phyloP scores from a whole-genome alignment of 2,113 vertebrate species.

The Hypomesus transpacificus region DNA sequence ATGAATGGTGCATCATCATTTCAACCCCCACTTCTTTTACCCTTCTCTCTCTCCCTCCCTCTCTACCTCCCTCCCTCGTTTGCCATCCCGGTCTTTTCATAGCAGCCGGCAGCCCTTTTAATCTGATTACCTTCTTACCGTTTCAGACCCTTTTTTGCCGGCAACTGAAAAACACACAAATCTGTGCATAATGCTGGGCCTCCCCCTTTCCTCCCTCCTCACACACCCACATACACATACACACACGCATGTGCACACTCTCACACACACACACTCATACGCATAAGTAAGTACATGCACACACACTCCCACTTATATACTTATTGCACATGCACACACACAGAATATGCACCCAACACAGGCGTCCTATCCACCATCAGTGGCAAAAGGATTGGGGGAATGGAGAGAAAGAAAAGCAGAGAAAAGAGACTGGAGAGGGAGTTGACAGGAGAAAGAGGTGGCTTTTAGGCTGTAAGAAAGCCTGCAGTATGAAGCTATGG shows the following conservation, averaged over 20 bases:
- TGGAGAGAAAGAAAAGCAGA: neutral
- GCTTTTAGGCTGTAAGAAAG: conserved; percentile 43
- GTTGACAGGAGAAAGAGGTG: conserved; percentile 23
- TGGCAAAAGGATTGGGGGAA: neutral
- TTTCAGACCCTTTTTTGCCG: conserved; percentile 22
- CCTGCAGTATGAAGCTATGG: conserved; percentile 25
- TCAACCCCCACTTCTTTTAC: neutral
- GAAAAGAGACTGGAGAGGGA: neutral
- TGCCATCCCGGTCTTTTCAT: conserved; percentile 3
- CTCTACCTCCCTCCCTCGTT: neutral
- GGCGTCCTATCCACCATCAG: too few species aligned
- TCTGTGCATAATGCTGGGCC: neutral
- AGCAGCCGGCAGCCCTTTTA: conserved; percentile 31
- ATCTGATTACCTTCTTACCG: conserved; percentile 33
- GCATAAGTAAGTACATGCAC: neutral
- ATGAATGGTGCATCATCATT: neutral
- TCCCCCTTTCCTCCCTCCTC: neutral
- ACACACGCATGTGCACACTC: neutral
- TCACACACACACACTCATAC: neutral
- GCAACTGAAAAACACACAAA: conserved; percentile 17
- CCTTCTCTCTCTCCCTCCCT: neutral
- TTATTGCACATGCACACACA: too few species aligned
- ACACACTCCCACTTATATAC: neutral
- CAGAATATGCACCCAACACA: too few species aligned
- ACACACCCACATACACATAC: neutral